Evolutionary conservation across 2,797 vertebrate genomes (phyloP).

Genomic region (Pangasius macronema): DNA sequence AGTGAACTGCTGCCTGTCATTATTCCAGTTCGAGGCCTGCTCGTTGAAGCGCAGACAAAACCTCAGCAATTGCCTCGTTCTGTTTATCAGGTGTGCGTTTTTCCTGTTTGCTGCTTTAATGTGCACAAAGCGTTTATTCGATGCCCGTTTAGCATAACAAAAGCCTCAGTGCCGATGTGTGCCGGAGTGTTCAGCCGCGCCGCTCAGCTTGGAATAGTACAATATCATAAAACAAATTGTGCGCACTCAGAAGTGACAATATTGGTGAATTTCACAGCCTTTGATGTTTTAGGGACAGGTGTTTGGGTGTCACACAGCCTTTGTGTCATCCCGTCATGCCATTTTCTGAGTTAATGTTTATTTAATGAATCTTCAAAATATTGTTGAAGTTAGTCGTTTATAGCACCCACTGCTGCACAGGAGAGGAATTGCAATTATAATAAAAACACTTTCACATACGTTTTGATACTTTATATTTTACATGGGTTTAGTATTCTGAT

Average conservation of each 20-base stretch:
- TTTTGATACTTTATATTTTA: neutral
- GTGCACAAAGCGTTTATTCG: slow-evolving; percentile 39
- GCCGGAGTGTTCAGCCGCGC: slow-evolving; percentile 38
- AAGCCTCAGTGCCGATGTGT: slow-evolving; percentile 32
- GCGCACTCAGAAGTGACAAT: slow-evolving; percentile 44
- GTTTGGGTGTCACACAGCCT: slow-evolving; percentile 4
- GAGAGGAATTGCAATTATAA: neutral
- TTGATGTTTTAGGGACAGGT: slow-evolving; percentile 47
- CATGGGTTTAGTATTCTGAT: neutral
- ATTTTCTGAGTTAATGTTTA: slow-evolving; percentile 26
- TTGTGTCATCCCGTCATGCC: neutral
- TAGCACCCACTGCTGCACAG: neutral
- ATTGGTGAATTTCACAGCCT: slow-evolving; percentile 36
- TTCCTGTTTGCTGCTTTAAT: slow-evolving; percentile 51
- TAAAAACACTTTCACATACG: neutral
- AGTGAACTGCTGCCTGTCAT: slow-evolving; percentile 40
- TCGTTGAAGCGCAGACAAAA: slow-evolving; percentile 45
- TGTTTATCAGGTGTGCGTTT: slow-evolving; percentile 40
- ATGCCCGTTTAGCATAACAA: slow-evolving; percentile 51
- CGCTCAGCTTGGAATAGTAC: slow-evolving; percentile 36
- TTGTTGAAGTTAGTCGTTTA: neutral
- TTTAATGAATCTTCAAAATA: slow-evolving; percentile 5
- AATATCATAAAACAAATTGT: slow-evolving; percentile 53
- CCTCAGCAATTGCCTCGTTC: slow-evolving; percentile 44
- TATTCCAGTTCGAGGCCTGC: slow-evolving; percentile 51